A percentile compares a stretch with the other conserved stretches of the same genome.
phyloP scores from a whole-genome alignment of 2,888 invertebrate genomes.

The Agrotis exclamationis region DNA sequence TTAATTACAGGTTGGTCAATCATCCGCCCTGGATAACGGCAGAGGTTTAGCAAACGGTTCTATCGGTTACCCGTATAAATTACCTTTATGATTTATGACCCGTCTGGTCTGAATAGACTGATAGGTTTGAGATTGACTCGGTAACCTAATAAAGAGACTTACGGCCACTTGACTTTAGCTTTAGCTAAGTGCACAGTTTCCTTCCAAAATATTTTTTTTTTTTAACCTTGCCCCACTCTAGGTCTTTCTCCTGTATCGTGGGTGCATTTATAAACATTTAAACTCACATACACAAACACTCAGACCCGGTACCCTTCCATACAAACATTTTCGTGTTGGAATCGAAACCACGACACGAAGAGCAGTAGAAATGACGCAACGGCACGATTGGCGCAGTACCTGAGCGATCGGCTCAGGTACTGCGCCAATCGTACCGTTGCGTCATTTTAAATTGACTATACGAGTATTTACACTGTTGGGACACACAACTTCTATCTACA shows the following conservation, averaged over 20 bases:
- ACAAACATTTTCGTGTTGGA: too few relatives aligned
- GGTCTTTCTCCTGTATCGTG: too few relatives aligned
- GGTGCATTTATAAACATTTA: too few relatives aligned
- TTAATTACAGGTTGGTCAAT: slow-evolving; percentile 41
- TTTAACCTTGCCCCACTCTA: too few relatives aligned
- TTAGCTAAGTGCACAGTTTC: not conserved
- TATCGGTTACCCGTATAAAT: slow-evolving; percentile 13
- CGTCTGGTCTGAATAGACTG: not conserved
- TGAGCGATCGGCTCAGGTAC: too few relatives aligned
- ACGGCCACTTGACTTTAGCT: not conserved
- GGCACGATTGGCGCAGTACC: too few relatives aligned
- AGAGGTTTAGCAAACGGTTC: slow-evolving; percentile 6
- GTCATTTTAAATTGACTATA: too few relatives aligned
- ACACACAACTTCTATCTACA: not conserved
- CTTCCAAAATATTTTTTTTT: not conserved
- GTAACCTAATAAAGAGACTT: not conserved
- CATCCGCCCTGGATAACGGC: slow-evolving; percentile 6
- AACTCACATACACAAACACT: too few relatives aligned
- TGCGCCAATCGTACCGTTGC: too few relatives aligned
- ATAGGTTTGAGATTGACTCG: slow-evolving; percentile 3
- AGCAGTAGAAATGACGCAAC: too few relatives aligned
- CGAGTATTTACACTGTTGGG: not conserved
- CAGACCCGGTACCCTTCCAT: too few relatives aligned
- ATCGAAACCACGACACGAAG: too few relatives aligned
- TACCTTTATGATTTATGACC: slow-evolving; percentile 24